These are phyloP conservation scores for Tethea ocularis DNA, from an alignment of 2,888 invertebrate genomes.

Conservation along the genomic window DNA sequence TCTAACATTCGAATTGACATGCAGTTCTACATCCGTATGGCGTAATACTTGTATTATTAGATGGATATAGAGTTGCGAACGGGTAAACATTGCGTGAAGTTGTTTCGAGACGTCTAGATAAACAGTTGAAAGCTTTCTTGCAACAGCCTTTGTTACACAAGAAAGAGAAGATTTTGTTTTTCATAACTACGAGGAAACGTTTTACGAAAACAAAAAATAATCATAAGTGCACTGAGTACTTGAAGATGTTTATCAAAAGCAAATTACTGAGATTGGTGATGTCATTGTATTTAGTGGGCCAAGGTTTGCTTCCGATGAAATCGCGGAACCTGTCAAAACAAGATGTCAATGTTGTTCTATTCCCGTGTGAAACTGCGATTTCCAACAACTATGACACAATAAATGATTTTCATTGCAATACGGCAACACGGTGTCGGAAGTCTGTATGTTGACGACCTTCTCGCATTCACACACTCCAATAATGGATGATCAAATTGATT, in stretches of 20 bases:
- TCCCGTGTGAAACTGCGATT: neutral
- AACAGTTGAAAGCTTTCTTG: neutral
- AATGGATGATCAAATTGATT: slow-evolving; percentile 50
- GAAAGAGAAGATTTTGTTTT: neutral
- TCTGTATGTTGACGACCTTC: slow-evolving; percentile 31
- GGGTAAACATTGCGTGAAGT: neutral
- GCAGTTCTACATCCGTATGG: slow-evolving; percentile 35
- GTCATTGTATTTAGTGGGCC: slow-evolving; percentile 31
- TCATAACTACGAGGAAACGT: neutral
- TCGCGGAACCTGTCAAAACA: neutral
- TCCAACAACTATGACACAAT: neutral
- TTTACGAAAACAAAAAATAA: neutral
- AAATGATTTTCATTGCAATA: neutral
- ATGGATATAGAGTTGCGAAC: neutral
- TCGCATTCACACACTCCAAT: slow-evolving; percentile 24
- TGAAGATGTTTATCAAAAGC: neutral
- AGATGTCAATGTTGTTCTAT: neutral
- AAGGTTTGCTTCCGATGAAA: slow-evolving; percentile 48
- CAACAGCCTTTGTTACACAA: slow-evolving; percentile 3
- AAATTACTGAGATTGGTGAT: neutral
- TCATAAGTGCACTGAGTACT: neutral
- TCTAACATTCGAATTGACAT: slow-evolving; percentile 36
- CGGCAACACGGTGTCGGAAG: neutral
- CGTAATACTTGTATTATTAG: slow-evolving; percentile 15
- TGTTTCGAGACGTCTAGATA: neutral